Evolutionary conservation across 2,113 vertebrate genomes (phyloP).

Genomic region (Andinoacara biseriatus): DNA sequence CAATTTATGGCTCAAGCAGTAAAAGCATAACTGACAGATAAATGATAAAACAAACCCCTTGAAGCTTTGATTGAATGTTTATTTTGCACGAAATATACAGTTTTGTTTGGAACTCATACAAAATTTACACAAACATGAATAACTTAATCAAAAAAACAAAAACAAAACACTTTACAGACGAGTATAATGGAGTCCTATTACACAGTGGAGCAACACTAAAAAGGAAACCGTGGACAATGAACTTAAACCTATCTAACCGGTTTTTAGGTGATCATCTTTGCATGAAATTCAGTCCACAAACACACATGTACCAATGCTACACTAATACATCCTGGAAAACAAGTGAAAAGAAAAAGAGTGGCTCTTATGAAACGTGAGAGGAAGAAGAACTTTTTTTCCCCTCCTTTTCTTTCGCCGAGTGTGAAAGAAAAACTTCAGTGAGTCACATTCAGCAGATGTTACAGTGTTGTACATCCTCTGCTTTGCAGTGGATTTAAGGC

Average conservation of each 20-base stretch:
- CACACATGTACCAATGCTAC: constrained; percentile 40
- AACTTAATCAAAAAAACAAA: constrained; percentile 76
- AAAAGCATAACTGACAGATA: not conserved
- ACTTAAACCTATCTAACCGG: constrained; percentile 27
- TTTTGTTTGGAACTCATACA: constrained; percentile 53
- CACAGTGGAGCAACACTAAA: constrained; percentile 41
- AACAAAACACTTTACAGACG: constrained; percentile 36
- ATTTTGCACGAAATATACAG: constrained; percentile 65
- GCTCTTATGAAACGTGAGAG: constrained; percentile 10
- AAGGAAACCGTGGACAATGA: constrained; percentile 28
- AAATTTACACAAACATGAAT: constrained; percentile 60
- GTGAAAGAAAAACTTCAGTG: constrained; percentile 17
- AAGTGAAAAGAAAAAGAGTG: not conserved
- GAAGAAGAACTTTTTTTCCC: not conserved
- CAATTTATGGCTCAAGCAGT: not conserved
- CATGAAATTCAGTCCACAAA: constrained; percentile 31
- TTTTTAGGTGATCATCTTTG: constrained; percentile 23
- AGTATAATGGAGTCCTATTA: constrained; percentile 58
- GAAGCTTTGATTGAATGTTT: constrained; percentile 53
- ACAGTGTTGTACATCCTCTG: constrained; percentile 4
- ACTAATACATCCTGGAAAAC: not conserved
- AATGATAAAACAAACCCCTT: not conserved
- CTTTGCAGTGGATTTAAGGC: constrained; percentile 42
- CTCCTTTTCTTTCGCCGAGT: constrained; percentile 4
- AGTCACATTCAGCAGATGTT: constrained; percentile 39